A percentile compares a stretch with the other conserved stretches of the same genome.
Evolutionary conservation across 2,888 invertebrate species (phyloP).

Genomic region (Digitonthophagus gazella): DNA sequence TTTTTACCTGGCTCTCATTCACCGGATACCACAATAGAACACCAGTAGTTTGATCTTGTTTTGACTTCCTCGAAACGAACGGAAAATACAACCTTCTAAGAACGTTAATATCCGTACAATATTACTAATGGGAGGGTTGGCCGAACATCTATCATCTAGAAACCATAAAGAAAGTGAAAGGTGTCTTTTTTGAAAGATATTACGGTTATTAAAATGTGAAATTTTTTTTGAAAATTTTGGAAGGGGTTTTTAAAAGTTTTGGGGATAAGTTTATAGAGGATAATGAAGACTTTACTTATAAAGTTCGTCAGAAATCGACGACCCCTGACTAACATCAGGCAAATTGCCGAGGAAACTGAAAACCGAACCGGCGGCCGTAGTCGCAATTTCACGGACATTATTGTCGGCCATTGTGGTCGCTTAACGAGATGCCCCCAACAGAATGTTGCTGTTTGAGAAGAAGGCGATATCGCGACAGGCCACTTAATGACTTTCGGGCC

Average conservation of each 20-base stretch:
- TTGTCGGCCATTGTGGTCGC: slow-evolving; percentile 11
- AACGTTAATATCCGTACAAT: neutral
- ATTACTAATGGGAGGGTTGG: neutral
- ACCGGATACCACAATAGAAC: neutral
- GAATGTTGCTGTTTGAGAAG: slow-evolving; percentile 10
- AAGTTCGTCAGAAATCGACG: neutral
- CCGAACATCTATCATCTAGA: neutral
- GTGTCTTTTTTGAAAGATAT: neutral
- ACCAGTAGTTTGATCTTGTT: neutral
- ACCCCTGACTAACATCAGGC: neutral
- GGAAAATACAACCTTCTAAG: neutral
- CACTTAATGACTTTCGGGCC: neutral
- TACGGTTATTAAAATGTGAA: neutral
- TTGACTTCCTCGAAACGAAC: neutral
- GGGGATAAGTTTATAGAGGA: too few species aligned
- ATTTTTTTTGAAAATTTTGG: neutral
- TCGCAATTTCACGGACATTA: slow-evolving; percentile 26
- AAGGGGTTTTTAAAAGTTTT: neutral
- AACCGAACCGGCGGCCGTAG: slow-evolving; percentile 18
- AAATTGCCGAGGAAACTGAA: slow-evolving; percentile 21
- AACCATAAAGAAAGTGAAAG: neutral
- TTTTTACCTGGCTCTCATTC: neutral
- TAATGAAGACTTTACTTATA: slow-evolving; percentile 15
- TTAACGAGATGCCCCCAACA: slow-evolving; percentile 15
- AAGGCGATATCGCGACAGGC: neutral